Evolutionary conservation across 1,140 invertebrate genomes (phyloP).

Genomic region (Phortica variegata): DNA sequence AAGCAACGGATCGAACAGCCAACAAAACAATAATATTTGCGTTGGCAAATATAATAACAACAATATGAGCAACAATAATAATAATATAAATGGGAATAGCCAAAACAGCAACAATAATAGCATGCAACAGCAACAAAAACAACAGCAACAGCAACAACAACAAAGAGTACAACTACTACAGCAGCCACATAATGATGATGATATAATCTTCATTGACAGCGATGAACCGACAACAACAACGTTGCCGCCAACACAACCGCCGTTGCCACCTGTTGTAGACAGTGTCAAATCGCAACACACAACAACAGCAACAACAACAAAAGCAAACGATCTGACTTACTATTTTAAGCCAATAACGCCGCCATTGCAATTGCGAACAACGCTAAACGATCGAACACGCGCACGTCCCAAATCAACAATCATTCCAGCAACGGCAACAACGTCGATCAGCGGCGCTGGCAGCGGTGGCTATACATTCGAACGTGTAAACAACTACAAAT

Average conservation of each 20-base stretch:
- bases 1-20: background rate
- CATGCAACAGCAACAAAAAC: conserved; percentile 23
- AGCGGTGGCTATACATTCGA: conserved; percentile 18
- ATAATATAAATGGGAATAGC: conserved; percentile 7
- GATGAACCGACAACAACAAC: conserved; percentile 35
- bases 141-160: conserved; percentile 28
- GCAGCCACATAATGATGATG: no score
- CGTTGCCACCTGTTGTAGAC: conserved; percentile 11
- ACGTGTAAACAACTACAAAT: conserved; percentile 41
- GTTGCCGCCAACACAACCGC: background rate
- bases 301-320: background rate
- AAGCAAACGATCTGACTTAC: conserved; percentile 12
- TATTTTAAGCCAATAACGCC: conserved; percentile 42
- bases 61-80: conserved; percentile 13
- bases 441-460: no score
- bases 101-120: conserved; percentile 27
- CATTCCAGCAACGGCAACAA: conserved; percentile 26
- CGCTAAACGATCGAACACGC: conserved; percentile 9
- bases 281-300: conserved; percentile 19
- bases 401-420: conserved; percentile 47
- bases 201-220: conserved; percentile 54
- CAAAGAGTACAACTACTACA: background rate
- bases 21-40: conserved; percentile 5
- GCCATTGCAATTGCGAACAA: conserved; percentile 23
- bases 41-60: conserved; percentile 8